A percentile compares a stretch with the other conserved stretches of the same genome.
Conservation (phyloP, 1,140 invertebrate species). For the Myzus persicae region DNA sequence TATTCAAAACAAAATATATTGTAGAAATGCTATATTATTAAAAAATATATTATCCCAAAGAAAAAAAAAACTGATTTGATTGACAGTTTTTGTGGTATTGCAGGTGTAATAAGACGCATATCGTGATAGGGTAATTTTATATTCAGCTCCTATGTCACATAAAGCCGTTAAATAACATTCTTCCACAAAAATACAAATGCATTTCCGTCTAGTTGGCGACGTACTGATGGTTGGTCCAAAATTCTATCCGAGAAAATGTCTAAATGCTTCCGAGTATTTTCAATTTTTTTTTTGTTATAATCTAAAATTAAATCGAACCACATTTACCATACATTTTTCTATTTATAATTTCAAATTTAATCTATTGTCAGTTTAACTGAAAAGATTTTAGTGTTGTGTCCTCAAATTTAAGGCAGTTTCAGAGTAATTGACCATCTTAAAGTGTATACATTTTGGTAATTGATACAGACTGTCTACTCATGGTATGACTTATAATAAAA, state of each 20-base stretch:
- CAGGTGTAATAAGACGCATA: background rate
- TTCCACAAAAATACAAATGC: background rate
- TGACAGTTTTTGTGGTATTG: background rate
- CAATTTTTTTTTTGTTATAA: too few relatives aligned
- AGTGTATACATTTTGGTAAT: background rate
- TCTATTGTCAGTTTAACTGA: background rate
- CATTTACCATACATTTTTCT: background rate
- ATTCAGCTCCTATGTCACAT: too few relatives aligned
- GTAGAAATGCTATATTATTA: background rate
- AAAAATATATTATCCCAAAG: background rate
- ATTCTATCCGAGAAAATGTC: background rate
- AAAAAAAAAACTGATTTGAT: background rate
- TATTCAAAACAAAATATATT: background rate
- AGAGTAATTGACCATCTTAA: background rate
- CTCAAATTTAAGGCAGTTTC: background rate
- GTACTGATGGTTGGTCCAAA: too few relatives aligned
- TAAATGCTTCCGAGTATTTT: rapidly evolving
- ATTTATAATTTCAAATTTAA: background rate
- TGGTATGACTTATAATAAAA: background rate
- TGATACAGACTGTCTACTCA: background rate
- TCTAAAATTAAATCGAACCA: background rate
- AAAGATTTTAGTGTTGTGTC: background rate
- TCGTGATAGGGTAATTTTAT: background rate
- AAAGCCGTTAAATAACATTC: too few relatives aligned
- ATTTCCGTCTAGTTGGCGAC: background rate